These are phyloP conservation scores for Homarus gammarus DNA, from an alignment of 2,888 invertebrate genomes.

Conservation along the genomic window DNA sequence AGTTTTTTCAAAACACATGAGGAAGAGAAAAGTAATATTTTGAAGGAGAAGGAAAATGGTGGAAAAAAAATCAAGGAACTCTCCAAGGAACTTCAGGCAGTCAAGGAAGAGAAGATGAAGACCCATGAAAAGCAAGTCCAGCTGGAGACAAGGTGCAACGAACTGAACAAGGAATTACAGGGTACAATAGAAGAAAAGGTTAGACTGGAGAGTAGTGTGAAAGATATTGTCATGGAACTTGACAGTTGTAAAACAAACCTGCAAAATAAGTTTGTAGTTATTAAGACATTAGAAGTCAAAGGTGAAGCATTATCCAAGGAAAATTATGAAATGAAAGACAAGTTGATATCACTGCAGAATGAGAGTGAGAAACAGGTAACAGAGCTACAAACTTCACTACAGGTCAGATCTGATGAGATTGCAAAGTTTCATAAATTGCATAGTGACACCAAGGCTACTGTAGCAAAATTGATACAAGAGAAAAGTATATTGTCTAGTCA, in stretches of 20 bases:
- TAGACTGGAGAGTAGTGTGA: constrained; percentile 77
- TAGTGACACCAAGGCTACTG: constrained; percentile 7
- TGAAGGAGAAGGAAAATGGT: constrained; percentile 30
- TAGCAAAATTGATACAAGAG: constrained; percentile 37
- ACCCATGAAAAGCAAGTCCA: neutral
- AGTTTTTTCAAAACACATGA: constrained; percentile 13
- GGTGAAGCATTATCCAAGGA: neutral
- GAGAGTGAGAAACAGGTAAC: neutral
- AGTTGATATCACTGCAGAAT: constrained; percentile 13
- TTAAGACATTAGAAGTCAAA: constrained; percentile 14
- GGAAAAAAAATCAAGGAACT: constrained; percentile 74
- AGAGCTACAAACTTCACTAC: constrained; percentile 12
- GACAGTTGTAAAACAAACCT: neutral
- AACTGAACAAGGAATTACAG: constrained; percentile 16
- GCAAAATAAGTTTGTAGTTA: neutral
- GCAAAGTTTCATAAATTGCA: constrained; percentile 14
- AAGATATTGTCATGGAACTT: constrained; percentile 61
- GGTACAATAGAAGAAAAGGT: constrained; percentile 32
- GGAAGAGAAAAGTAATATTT: constrained; percentile 14
- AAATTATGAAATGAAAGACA: constrained; percentile 23
- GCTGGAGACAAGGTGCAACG: constrained; percentile 3
- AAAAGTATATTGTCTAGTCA: constrained; percentile 28
- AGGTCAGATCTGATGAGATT: constrained; percentile 6
- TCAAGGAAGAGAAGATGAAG: constrained; percentile 25
- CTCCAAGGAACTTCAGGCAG: constrained; percentile 53